phyloP scores from a whole-genome alignment of 2,113 vertebrate genomes.

The Glaucomys volans region DNA sequence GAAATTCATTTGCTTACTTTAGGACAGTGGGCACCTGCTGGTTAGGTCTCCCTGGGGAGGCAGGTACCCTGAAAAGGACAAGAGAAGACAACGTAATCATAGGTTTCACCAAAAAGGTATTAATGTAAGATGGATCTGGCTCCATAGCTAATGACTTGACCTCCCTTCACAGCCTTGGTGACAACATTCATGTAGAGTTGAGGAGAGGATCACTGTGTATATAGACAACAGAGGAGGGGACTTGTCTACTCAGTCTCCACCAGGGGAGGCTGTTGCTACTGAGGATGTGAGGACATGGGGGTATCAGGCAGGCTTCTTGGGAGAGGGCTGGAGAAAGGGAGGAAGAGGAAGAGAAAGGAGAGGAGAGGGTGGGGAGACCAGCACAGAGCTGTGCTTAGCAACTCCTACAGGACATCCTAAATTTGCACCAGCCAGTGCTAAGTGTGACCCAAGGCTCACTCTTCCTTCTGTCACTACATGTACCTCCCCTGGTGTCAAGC shows the following conservation, averaged over 20 bases:
- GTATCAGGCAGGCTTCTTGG: not conserved
- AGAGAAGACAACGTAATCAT: not conserved
- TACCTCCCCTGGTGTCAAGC: fast-evolving
- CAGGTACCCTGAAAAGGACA: not conserved
- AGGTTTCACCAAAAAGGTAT: not conserved
- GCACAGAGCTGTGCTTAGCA: not conserved
- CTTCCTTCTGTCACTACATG: not conserved
- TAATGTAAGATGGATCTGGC: not conserved
- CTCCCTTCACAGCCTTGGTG: not conserved
- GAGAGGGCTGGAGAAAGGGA: not conserved
- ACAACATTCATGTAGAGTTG: fast-evolving
- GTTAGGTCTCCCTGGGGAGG: not conserved
- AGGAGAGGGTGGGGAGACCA: too few species aligned
- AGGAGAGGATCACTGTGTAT: not conserved
- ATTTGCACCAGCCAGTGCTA: not conserved
- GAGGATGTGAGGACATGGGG: not conserved
- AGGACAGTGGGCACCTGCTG: not conserved
- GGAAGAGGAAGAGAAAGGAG: not conserved
- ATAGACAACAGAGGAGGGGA: not conserved
- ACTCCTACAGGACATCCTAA: not conserved
- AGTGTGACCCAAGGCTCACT: too few species aligned
- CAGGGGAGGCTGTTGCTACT: not conserved
- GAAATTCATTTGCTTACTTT: not conserved
- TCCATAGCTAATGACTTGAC: not conserved
- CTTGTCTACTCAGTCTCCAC: not conserved